Evolutionary conservation across 2,888 invertebrate genomes (phyloP).

Genomic region (Mesorhabditis spiculigera): DNA sequence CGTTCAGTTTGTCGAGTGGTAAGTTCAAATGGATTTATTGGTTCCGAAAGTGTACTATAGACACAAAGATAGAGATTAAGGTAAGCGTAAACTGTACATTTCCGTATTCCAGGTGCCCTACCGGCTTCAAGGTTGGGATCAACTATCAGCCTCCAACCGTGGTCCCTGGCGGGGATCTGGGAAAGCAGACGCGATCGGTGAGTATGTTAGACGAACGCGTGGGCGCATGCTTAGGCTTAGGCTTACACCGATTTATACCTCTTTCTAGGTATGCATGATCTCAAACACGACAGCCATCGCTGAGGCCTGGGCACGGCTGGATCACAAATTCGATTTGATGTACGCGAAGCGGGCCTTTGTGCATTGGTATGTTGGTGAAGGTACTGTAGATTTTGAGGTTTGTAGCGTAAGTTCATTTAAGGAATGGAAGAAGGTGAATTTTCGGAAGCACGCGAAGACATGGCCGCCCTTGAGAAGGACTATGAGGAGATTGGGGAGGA

Average conservation of each 20-base stretch:
- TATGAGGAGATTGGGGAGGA: not conserved
- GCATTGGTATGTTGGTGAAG: conserved; percentile 40
- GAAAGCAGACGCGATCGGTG: no score
- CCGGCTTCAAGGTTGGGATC: conserved; percentile 70
- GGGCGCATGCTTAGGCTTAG: no score
- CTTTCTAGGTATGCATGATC: conserved; percentile 70
- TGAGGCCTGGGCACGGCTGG: conserved; percentile 74
- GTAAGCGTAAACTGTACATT: not conserved
- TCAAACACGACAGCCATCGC: conserved; percentile 87
- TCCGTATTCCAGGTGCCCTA: conserved; percentile 67
- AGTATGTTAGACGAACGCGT: no score
- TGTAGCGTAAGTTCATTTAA: not conserved
- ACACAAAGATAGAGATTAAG: not conserved
- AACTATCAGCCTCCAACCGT: conserved; percentile 70
- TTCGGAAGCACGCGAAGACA: not conserved
- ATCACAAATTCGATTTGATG: conserved; percentile 67
- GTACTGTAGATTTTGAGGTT: no score
- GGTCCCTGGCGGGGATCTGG: conserved; percentile 85
- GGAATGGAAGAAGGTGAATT: not conserved
- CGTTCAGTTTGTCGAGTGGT: conserved; percentile 71
- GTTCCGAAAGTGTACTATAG: no score
- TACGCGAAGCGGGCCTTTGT: conserved; percentile 41
- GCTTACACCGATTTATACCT: no score
- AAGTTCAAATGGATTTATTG: not conserved
- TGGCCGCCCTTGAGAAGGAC: not conserved